Conservation (phyloP, 2,113 vertebrate species). For the Oryzias melastigma region DNA sequence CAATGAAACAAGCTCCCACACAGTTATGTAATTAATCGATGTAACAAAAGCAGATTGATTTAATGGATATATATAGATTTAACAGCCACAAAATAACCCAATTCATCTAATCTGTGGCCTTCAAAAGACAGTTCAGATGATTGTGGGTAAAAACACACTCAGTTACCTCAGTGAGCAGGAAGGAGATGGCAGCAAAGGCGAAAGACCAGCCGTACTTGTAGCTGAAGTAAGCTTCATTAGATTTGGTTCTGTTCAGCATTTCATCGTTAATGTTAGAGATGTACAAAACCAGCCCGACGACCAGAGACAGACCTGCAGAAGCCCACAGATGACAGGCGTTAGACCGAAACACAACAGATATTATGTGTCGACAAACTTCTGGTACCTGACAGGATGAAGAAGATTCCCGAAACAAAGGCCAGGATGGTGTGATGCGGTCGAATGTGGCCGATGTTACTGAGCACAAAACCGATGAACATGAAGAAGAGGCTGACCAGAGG, state of each 20-base stretch:
- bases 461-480: constrained; percentile 97
- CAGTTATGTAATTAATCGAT: no score
- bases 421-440: constrained; percentile 93
- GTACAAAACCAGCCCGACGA: constrained; percentile 90
- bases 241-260: constrained; percentile 89
- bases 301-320: constrained; percentile 84
- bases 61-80: no score
- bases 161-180: constrained; percentile 90
- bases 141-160: neutral
- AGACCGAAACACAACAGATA: neutral
- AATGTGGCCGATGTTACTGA: constrained; percentile 93
- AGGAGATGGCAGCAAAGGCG: constrained; percentile 89
- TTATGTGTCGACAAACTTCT: no score
- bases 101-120: no score
- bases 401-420: constrained; percentile 95
- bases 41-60: no score
- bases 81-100: no score
- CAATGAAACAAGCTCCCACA: no score
- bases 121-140: no score
- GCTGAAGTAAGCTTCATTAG: constrained; percentile 86
- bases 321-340: constrained; percentile 6
- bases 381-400: constrained; percentile 94
- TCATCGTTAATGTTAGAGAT: constrained; percentile 93
- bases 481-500: constrained; percentile 97
- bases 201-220: constrained; percentile 94